Base-by-base conservation (phyloP, 1,140 invertebrate species). In the Plutomurus gul region DNA sequence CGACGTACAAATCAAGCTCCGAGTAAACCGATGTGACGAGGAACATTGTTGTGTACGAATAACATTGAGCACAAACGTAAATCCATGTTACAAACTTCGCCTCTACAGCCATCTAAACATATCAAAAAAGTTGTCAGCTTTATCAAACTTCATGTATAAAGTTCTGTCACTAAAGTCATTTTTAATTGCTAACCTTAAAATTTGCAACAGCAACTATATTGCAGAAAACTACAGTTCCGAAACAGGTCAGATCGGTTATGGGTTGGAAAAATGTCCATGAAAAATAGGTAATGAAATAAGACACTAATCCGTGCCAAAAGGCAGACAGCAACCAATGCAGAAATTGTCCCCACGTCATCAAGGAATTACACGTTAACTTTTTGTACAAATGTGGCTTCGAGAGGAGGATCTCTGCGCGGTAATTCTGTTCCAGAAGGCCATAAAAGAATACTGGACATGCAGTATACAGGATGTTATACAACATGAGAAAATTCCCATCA, bases 381-480 rank as follows among this genome's bases (percentile, higher is more conserved):
- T 88, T 89, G 85, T 96, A 96, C 1, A 95, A 85, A 8, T 88
- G 85, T 3, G 93, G 93, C 43, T 91, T 88, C 84, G 87, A 86
- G 70, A 94, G 85, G 0, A 96, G 87, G 25, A 87, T 85, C 18
- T 88, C 83, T 3, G 90, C 87, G 0, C 88, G 85, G 84, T 90
- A 90, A 65, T 91, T 88, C 82, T 94, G 93, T 82, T 94, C 93
- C 1, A 92, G 89, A 20, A 94, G 86, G 4, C 92, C 90, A 75
- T 91, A 93, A 0, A 92, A 81, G 8, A 94, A 85, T 70, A 93
- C 90, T 1, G 93, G 93, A 70, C 91, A 78, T 2, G 92, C 90
- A 0, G 93, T 92, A 83, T 93, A 94, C 22, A 93, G 84, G 40
- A 94, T 87, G 85, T 95, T 95, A 86, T 90, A 94, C 47, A 91